Percentiles rank a stretch among this genome's conserved stretches.
phyloP scores from a whole-genome alignment of 2,797 vertebrate genomes.

The Neosalanx taihuensis region DNA sequence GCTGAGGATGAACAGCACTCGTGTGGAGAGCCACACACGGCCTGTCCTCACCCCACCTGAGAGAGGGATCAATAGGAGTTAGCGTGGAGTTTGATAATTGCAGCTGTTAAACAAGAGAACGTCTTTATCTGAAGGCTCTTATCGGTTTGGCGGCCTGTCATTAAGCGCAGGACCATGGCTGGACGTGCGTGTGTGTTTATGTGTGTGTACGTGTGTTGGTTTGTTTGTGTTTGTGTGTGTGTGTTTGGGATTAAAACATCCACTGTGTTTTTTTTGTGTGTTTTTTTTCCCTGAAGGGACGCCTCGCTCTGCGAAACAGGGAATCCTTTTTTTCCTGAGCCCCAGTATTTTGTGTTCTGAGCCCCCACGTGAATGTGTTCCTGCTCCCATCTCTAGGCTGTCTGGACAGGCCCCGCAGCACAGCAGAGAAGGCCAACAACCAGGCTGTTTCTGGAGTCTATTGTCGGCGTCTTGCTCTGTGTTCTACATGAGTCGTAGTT shows the following conservation, averaged over 20 bases:
- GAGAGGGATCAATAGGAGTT: slow-evolving; percentile 89
- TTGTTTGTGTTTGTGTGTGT: background rate
- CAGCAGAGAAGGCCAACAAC: background rate
- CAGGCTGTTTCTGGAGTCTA: background rate
- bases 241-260: slow-evolving; percentile 4
- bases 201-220: too few species aligned
- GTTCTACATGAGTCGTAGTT: background rate
- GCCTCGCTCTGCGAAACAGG: too few species aligned
- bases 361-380: too few species aligned
- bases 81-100: slow-evolving; percentile 96
- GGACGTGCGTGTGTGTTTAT: background rate
- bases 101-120: slow-evolving; percentile 85
- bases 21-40: slow-evolving; percentile 85
- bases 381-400: too few species aligned
- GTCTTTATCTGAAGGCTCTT: slow-evolving; percentile 74
- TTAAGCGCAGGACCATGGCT: slow-evolving; percentile 74
- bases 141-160: slow-evolving; percentile 84
- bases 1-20: slow-evolving; percentile 89
- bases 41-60: slow-evolving; percentile 81
- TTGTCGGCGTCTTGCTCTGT: background rate
- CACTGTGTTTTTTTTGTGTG: too few species aligned
- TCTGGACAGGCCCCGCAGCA: too few species aligned
- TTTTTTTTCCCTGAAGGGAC: background rate
- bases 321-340: too few species aligned
- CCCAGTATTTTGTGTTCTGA: too few species aligned